These are phyloP conservation scores for Drosophila subquinaria DNA, from an alignment of 2,888 invertebrate genomes.

Conservation along the genomic window DNA sequence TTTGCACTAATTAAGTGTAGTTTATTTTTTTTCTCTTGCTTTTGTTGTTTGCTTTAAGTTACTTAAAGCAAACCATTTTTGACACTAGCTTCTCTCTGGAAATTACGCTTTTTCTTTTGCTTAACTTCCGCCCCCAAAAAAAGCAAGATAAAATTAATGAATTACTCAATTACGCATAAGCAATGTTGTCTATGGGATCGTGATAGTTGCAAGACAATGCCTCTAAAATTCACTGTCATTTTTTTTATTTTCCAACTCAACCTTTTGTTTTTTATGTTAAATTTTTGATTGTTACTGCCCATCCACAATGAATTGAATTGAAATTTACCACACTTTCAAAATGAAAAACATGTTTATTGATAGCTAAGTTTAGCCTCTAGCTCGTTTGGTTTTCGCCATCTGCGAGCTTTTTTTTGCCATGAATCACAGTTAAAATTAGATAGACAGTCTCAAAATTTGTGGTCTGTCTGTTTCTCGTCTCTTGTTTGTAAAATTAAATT, in stretches of 20 bases:
- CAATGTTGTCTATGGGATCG: conserved; percentile 38
- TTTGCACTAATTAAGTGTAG: conserved; percentile 45
- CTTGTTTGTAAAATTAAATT: conserved; percentile 11
- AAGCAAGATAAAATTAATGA: conserved; percentile 18
- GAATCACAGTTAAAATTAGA: conserved; percentile 77
- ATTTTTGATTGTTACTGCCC: conserved; percentile 10
- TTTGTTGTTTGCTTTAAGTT: conserved; percentile 50
- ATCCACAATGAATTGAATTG: conserved; percentile 31
- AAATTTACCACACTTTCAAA: conserved; percentile 68
- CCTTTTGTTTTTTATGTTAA: conserved; percentile 28
- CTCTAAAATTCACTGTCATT: conserved; percentile 54
- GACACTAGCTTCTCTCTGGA: conserved; percentile 6
- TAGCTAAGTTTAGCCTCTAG: conserved; percentile 45
- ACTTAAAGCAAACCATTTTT: conserved; percentile 43
- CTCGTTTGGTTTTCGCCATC: conserved; percentile 42
- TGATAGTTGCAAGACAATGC: conserved; percentile 54
- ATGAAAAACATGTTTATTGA: conserved; percentile 69
- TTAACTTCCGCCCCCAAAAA: conserved; percentile 47
- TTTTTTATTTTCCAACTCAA: conserved; percentile 28
- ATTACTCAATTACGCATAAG: conserved; percentile 59
- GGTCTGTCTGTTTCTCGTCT: conserved; percentile 11
- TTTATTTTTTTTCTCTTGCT: conserved; percentile 38
- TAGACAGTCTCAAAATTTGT: conserved; percentile 55
- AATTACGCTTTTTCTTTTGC: conserved; percentile 52
- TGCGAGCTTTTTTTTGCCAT: conserved; percentile 57